Evolutionary conservation across 2,797 vertebrate species (phyloP).

Genomic region (Hyperoplus lanceolatus): DNA sequence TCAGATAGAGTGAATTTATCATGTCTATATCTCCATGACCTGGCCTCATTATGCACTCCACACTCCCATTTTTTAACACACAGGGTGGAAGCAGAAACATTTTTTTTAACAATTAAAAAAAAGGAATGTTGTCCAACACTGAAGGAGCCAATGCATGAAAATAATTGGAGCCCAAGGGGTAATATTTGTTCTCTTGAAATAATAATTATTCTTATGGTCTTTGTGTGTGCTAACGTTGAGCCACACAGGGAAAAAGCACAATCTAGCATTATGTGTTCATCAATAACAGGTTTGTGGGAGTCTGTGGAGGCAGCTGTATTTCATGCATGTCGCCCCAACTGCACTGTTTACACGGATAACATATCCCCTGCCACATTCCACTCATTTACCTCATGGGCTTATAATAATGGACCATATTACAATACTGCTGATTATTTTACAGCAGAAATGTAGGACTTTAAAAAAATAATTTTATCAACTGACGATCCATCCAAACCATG

Average conservation of each 20-base stretch:
- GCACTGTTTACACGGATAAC: constrained; percentile 53
- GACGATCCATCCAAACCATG: too few species aligned
- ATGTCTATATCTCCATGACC: constrained; percentile 36
- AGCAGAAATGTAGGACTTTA: too few species aligned
- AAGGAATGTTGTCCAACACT: constrained; percentile 76
- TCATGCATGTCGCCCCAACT: constrained; percentile 68
- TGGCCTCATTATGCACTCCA: constrained; percentile 41
- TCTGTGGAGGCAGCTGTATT: constrained; percentile 70
- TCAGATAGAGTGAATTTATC: constrained; percentile 16
- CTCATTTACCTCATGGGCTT: constrained; percentile 43
- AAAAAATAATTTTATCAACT: too few species aligned
- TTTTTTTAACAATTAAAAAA: constrained; percentile 57
- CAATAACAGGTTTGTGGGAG: constrained; percentile 78
- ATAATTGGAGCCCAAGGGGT: constrained; percentile 90
- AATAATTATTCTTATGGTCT: constrained; percentile 87
- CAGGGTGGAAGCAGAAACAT: constrained; percentile 43
- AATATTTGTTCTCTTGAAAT: constrained; percentile 89
- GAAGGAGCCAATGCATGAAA: constrained; percentile 87
- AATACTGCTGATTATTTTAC: constrained; percentile 2
- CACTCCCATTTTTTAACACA: constrained; percentile 30
- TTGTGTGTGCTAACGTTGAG: constrained; percentile 78
- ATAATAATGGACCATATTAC: constrained; percentile 28
- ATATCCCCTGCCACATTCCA: constrained; percentile 36
- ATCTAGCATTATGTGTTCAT: constrained; percentile 80
- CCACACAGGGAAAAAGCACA: constrained; percentile 72